Conservation (phyloP, 2,113 vertebrate genomes). For the Pseudopodoces humilis region DNA sequence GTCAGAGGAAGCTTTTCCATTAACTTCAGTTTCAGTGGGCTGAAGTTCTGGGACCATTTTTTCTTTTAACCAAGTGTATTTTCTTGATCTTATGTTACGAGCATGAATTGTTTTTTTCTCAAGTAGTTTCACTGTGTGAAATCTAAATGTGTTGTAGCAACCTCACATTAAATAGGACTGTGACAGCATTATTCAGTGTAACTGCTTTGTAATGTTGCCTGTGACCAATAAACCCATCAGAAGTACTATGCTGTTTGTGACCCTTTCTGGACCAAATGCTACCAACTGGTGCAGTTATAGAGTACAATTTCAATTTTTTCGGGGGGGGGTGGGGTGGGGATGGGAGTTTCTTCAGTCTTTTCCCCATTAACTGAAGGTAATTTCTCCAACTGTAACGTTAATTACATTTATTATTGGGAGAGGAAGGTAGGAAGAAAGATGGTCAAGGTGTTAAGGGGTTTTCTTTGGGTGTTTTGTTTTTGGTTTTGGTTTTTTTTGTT, state of each 20-base stretch:
- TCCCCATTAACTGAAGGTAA: background rate
- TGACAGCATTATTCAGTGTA: slow-evolving; percentile 48
- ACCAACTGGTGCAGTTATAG: background rate
- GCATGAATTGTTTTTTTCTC: background rate
- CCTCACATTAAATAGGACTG: slow-evolving; percentile 10
- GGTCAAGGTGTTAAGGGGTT: background rate
- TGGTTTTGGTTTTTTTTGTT: too few relatives aligned
- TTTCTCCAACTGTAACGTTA: background rate
- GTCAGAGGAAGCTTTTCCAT: background rate
- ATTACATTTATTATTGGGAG: background rate
- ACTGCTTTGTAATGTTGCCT: slow-evolving; percentile 17
- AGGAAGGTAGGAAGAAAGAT: background rate
- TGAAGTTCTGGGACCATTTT: slow-evolving; percentile 16
- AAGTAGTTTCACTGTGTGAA: slow-evolving; percentile 58
- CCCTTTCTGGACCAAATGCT: background rate
- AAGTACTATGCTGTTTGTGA: background rate
- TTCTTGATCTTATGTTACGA: slow-evolving; percentile 32
- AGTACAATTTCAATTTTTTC: background rate
- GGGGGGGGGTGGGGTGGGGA: fast-evolving
- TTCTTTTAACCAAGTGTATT: slow-evolving; percentile 9
- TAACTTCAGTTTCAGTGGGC: background rate
- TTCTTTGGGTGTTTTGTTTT: background rate
- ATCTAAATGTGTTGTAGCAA: slow-evolving; percentile 54
- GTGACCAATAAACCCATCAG: slow-evolving; percentile 44
- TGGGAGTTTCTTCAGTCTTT: background rate